Evolutionary conservation across 2,797 vertebrate genomes (phyloP), one percentile per base, ranked within the genome.

Genomic region (Apogon talboti): DNA sequence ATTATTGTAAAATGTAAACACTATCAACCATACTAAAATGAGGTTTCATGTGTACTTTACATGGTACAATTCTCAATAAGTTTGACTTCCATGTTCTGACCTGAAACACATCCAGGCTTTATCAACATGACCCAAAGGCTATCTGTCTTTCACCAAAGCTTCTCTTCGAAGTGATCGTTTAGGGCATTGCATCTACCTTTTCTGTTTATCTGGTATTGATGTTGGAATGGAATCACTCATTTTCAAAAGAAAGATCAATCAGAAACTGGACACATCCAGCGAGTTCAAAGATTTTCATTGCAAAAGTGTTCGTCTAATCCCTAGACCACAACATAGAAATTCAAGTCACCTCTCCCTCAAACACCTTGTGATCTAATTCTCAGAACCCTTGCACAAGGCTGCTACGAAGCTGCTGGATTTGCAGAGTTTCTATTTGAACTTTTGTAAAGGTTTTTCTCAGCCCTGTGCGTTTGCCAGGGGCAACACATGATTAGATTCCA

Each of bases 351-450:
- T 56, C 61, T 53, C 66, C 55, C 51, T 28, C 37, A 47, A 66
- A 66, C 72, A 65, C 58, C 47, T 57, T 49, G 11, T 71, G 78
- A 72, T 76, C 66, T 73, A 64, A 75, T 85, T 88, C 80, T 57
- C 57, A 1, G 78, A 85, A 87, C 76, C 71, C 61, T 87, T 86
- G 67, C 87, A 83, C 81, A 86, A 85, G 72, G 77, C 81, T 69
- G 72, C 77, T 78, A 71, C 84, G 78, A 84, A 84, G 65, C 66
- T 86, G 83, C 65, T 64, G 83, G 82, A 89, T 85, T 85, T 91
- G 76, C 61, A 84, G 68, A 74, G 84, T 13, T 85, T 90, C 66
- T 71, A 48, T 86, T 82, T 85, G 69, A 85, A 88, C 83, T 79
- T 80, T 74, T 83, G 71, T 53, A 78, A 71, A 58, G 66, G 42